phyloP scores from a whole-genome alignment of 2,888 invertebrate genomes.

The Dorcus hopei region DNA sequence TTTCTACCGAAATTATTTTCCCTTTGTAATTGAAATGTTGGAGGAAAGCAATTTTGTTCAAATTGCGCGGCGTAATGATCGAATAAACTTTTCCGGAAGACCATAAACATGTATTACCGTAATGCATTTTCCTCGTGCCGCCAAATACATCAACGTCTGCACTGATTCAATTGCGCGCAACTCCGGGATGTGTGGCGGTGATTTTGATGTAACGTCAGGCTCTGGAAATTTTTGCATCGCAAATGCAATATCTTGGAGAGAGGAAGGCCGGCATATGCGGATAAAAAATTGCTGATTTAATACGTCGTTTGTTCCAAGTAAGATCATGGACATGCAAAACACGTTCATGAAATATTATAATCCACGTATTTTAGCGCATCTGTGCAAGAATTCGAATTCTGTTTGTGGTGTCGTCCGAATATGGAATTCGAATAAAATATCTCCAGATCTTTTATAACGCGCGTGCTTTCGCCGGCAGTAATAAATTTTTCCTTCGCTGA shows the following conservation, averaged over 20 bases:
- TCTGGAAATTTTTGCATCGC: slow-evolving; percentile 14
- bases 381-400: slow-evolving; percentile 1
- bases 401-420: not conserved
- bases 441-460: not conserved
- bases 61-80: too few species aligned
- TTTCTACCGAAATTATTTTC: too few species aligned
- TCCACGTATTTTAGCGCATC: not conserved
- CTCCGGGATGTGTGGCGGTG: too few species aligned
- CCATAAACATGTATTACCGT: too few species aligned
- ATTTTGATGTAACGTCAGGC: slow-evolving; percentile 3
- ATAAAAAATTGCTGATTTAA: slow-evolving; percentile 16
- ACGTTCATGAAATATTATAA: slow-evolving; percentile 13
- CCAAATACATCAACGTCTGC: slow-evolving; percentile 12
- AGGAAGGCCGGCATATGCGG: not conserved
- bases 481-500: too few species aligned
- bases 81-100: too few species aligned
- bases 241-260: slow-evolving; percentile 6
- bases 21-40: too few species aligned
- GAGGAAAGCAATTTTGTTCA: too few species aligned
- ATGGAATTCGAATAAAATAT: not conserved
- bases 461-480: too few species aligned
- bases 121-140: not conserved
- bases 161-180: too few species aligned
- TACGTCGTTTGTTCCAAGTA: slow-evolving; percentile 7
- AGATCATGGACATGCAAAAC: slow-evolving; percentile 10